Evolutionary conservation across 2,888 invertebrate species (phyloP), one percentile per base, ranked within the genome.

Genomic region (Pecten maximus): DNA sequence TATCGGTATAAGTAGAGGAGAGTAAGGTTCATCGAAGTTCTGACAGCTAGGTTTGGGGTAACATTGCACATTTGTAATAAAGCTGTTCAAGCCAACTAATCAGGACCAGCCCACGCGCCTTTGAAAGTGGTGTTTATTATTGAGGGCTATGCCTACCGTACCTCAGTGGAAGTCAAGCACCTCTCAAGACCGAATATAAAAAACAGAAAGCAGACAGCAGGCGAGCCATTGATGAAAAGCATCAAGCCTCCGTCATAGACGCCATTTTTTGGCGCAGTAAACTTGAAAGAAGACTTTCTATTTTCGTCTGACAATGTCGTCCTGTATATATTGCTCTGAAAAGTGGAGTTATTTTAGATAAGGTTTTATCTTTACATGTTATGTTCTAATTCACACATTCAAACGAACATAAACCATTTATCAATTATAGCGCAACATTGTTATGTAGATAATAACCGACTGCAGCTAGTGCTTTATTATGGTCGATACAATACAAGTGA

Each of bases 171-270:
- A 74, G 74, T 74, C 74, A 74, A 74, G 74, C 35, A 74, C 74
- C 74, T 35, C 74, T 74, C 74, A 15, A 10, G 35, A 12, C 35
- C 28, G 2, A 10, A 35, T 35, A 28, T 74, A 8, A 74, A 60
- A n/a, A 60, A 60, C 60, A 60, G 60, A 60, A 35, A 74, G 74
- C 35, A 74, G 74, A 35, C 74, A 74, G 12, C 74, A 74, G 74
- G 35, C 28, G 10, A 74, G 74, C 16, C 74, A 74, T 74, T 74
- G 74, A 74, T 74, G 74, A 35, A 74, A 74, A 74, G 35, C 8
- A 74, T 8, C 35, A 74, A 74, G 74, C 35, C 28, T 15, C 74
- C 35, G 35, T 74, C 35, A 28, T 74, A 15, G 28, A 6, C 28
- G 28, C 74, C 28, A 74, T 74, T 74, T 74, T 35, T 28, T 28